Conservation (phyloP, 2,888 invertebrate species). For the Leptopilina myrica region DNA sequence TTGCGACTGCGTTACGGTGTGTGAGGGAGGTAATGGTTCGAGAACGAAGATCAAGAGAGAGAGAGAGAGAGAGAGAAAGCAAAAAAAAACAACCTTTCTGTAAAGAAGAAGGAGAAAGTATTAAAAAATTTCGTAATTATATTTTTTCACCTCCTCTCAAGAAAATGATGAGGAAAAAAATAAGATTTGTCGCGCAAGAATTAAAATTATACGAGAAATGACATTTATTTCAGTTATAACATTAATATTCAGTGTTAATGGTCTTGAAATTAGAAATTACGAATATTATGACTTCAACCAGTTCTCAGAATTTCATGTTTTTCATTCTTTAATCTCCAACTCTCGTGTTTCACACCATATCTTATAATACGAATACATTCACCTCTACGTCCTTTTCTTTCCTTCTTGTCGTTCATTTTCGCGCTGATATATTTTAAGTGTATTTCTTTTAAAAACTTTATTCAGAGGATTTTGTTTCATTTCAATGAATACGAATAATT, state of each 20-base stretch:
- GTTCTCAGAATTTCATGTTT: slow-evolving; percentile 76
- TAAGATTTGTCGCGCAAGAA: background rate
- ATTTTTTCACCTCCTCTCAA: no score
- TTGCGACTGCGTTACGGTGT: slow-evolving; percentile 34
- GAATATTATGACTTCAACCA: slow-evolving; percentile 75
- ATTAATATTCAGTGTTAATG: slow-evolving; percentile 46
- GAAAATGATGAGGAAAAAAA: background rate
- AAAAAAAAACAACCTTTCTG: slow-evolving; percentile 49
- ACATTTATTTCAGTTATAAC: background rate
- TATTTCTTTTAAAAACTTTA: background rate
- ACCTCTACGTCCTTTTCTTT: slow-evolving; percentile 38
- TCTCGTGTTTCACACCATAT: slow-evolving; percentile 75
- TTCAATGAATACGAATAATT: no score
- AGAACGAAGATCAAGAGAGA: slow-evolving; percentile 32
- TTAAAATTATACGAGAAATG: background rate
- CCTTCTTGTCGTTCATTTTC: slow-evolving; percentile 45
- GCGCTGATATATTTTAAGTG: background rate
- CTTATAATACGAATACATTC: slow-evolving; percentile 60
- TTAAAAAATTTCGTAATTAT: background rate
- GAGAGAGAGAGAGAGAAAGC: slow-evolving; percentile 23
- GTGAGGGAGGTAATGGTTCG: slow-evolving; percentile 33
- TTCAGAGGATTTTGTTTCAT: no score
- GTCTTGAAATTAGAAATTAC: slow-evolving; percentile 75
- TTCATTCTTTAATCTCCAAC: slow-evolving; percentile 76
- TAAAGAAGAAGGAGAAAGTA: slow-evolving; percentile 1